Conservation (phyloP, 2,888 invertebrate genomes). For the Acleris sparsana region DNA sequence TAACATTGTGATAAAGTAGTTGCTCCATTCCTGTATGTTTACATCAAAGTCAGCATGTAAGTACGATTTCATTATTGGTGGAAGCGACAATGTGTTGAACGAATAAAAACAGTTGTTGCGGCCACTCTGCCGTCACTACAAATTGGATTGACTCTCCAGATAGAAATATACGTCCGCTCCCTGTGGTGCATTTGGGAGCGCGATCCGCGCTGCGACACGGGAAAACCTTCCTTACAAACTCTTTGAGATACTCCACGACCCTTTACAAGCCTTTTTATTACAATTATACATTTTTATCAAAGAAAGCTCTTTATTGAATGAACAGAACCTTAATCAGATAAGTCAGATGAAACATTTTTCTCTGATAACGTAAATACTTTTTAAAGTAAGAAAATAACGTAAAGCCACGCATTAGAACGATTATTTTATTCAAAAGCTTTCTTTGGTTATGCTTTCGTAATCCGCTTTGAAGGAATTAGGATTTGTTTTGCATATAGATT, state of each 20-base stretch:
- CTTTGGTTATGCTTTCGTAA: too few relatives aligned
- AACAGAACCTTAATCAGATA: too few relatives aligned
- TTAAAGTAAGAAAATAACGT: too few relatives aligned
- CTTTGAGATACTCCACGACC: conserved; percentile 4
- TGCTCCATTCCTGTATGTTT: too few relatives aligned
- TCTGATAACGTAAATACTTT: too few relatives aligned
- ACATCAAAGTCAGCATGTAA: background rate
- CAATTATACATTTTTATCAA: too few relatives aligned
- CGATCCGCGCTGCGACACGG: conserved; percentile 38
- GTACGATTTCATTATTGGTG: conserved; percentile 36
- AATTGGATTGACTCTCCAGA: conserved; percentile 69
- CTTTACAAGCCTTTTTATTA: conserved; percentile 10
- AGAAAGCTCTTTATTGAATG: too few relatives aligned
- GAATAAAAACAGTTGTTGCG: conserved; percentile 63
- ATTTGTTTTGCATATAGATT: background rate
- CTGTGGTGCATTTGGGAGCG: conserved; percentile 50
- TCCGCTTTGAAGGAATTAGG: too few relatives aligned
- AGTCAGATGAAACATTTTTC: too few relatives aligned
- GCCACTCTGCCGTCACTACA: conserved; percentile 62
- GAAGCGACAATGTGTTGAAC: conserved; percentile 55
- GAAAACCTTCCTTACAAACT: conserved; percentile 28
- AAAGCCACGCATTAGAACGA: too few relatives aligned
- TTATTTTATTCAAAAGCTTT: too few relatives aligned
- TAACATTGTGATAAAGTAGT: too few relatives aligned
- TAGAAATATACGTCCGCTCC: conserved; percentile 56